Conservation (phyloP, 2,888 invertebrate species). For the Cryptus armator region DNA sequence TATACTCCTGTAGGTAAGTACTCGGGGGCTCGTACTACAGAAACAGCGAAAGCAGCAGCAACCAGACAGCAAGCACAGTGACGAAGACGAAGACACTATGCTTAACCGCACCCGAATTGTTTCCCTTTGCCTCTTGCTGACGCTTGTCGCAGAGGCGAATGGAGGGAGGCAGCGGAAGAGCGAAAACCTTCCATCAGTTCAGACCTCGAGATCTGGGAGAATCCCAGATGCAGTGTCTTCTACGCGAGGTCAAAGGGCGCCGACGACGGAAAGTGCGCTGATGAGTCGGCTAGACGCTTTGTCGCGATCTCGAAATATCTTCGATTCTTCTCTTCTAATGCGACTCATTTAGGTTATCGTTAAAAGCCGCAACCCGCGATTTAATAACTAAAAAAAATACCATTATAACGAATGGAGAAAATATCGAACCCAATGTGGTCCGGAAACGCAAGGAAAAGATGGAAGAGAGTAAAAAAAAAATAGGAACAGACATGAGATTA, state of each 20-base stretch:
- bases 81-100: constrained; percentile 33
- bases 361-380: too few relatives aligned
- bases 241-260: background rate
- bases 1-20: constrained; percentile 49
- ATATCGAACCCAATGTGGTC: background rate
- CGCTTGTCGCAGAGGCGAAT: background rate
- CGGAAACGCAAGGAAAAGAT: background rate
- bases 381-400: too few relatives aligned
- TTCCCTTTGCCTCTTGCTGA: constrained; percentile 14
- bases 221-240: background rate
- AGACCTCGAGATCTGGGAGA: background rate
- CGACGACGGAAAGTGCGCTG: background rate
- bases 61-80: constrained; percentile 26
- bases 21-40: constrained; percentile 40
- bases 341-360: too few relatives aligned
- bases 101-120: constrained; percentile 49
- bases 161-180: background rate
- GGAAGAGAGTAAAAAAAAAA: background rate
- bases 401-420: too few relatives aligned
- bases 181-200: background rate
- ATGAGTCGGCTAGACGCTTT: too few relatives aligned
- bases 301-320: too few relatives aligned
- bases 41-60: constrained; percentile 40
- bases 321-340: too few relatives aligned
- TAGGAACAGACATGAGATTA: background rate